phyloP scores from a whole-genome alignment of 2,888 invertebrate species.

The Drosophila lacicola region DNA sequence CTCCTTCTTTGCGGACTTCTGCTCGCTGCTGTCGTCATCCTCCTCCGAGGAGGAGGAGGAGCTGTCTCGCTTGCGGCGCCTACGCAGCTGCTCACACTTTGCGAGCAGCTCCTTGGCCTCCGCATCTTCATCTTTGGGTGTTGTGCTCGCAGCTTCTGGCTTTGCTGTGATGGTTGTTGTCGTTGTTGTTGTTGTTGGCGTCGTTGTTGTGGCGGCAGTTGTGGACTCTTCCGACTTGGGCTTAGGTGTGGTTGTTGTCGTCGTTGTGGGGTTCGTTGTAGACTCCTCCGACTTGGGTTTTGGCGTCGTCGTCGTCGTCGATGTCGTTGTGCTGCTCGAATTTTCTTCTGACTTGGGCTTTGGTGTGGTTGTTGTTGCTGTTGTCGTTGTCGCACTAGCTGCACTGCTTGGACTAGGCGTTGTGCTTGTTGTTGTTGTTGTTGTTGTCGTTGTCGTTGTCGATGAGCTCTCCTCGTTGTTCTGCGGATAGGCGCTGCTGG shows the following conservation, averaged over 20 bases:
- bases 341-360: not conserved
- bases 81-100: slow-evolving; percentile 59
- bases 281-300: not conserved
- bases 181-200: not conserved
- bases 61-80: slow-evolving; percentile 54
- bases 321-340: slow-evolving; percentile 3
- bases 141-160: slow-evolving; percentile 11
- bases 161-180: not conserved
- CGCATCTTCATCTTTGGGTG: slow-evolving; percentile 22
- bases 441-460: slow-evolving; percentile 7
- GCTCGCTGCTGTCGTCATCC: slow-evolving; percentile 50
- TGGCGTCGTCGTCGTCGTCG: not conserved
- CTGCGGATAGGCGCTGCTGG: slow-evolving; percentile 37
- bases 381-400: not conserved
- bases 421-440: slow-evolving; percentile 7
- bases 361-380: not conserved
- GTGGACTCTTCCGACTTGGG: slow-evolving; percentile 2
- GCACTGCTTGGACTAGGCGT: slow-evolving; percentile 16
- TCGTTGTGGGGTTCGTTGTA: not conserved
- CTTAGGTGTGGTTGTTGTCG: not conserved
- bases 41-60: slow-evolving; percentile 54
- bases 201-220: not conserved
- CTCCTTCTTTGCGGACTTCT: slow-evolving; percentile 57
- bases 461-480: not conserved
- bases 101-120: slow-evolving; percentile 46